Evolutionary conservation across 2,888 invertebrate genomes (phyloP).

Genomic region (Anaspis maculata): DNA sequence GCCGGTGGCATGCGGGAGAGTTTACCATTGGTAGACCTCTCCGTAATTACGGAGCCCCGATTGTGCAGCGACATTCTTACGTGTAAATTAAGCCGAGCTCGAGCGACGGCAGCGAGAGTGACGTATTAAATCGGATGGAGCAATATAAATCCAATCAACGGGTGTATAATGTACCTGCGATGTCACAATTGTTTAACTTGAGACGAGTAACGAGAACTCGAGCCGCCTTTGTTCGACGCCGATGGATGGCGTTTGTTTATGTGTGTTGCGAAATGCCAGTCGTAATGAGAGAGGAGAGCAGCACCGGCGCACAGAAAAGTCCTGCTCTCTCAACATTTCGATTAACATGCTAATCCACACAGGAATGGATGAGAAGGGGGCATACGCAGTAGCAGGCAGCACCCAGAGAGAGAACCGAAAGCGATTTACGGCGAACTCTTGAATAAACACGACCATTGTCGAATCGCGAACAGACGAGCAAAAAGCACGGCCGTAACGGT

Average conservation of each 20-base stretch:
- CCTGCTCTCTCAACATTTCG: neutral
- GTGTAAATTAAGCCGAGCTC: constrained; percentile 23
- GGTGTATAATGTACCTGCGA: constrained; percentile 23
- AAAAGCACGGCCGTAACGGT: constrained; percentile 16
- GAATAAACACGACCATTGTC: constrained; percentile 13
- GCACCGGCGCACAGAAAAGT: too few relatives aligned
- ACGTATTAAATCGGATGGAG: constrained; percentile 25
- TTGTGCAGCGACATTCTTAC: constrained; percentile 29
- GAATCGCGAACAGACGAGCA: constrained; percentile 16
- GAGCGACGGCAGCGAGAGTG: constrained; percentile 16
- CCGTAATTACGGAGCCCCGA: constrained; percentile 23
- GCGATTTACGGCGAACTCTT: constrained; percentile 14
- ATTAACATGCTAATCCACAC: neutral
- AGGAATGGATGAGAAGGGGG: too few relatives aligned
- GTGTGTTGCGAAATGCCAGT: constrained; percentile 6
- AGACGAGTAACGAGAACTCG: constrained; percentile 23
- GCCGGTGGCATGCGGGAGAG: too few relatives aligned
- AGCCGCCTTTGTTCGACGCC: constrained; percentile 22
- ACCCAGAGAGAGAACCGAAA: too few relatives aligned
- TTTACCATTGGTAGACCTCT: too few relatives aligned
- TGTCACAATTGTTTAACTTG: constrained; percentile 24
- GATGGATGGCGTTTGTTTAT: constrained; percentile 27
- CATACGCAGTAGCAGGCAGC: too few relatives aligned
- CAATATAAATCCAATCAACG: constrained; percentile 30
- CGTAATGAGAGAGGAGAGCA: too few relatives aligned